A percentile compares a stretch with the other conserved stretches of the same genome.
phyloP scores from a whole-genome alignment of 2,888 invertebrate species.

The Spodoptera picta region DNA sequence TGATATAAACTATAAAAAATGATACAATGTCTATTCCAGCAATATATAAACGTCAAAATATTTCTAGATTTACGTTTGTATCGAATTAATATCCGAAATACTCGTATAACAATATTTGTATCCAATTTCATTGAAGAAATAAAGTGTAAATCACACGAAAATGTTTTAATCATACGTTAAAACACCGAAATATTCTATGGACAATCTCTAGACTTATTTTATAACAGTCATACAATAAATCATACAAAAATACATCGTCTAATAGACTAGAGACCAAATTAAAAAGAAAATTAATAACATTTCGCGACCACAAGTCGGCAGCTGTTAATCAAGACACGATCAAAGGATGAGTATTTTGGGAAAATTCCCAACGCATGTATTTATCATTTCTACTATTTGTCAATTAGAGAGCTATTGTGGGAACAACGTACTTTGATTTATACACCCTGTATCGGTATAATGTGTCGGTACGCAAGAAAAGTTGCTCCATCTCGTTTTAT shows the following conservation, averaged over 20 bases:
- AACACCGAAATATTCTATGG: slow-evolving; percentile 61
- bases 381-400: slow-evolving; percentile 88
- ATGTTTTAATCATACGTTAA: slow-evolving; percentile 58
- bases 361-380: slow-evolving; percentile 83
- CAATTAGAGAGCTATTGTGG: slow-evolving; percentile 87
- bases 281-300: slow-evolving; percentile 87
- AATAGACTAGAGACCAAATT: slow-evolving; percentile 78
- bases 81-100: slow-evolving; percentile 37
- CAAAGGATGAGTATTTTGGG: slow-evolving; percentile 85
- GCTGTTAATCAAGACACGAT: slow-evolving; percentile 86
- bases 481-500: slow-evolving; percentile 56
- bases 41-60: slow-evolving; percentile 41
- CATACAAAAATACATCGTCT: slow-evolving; percentile 73
- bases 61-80: slow-evolving; percentile 32
- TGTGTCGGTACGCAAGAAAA: slow-evolving; percentile 48
- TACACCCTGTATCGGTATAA: slow-evolving; percentile 70
- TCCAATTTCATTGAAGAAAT: slow-evolving; percentile 48
- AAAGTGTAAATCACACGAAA: slow-evolving; percentile 57
- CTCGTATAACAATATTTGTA: slow-evolving; percentile 28
- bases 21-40: slow-evolving; percentile 34
- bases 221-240: slow-evolving; percentile 68
- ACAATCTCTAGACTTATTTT: slow-evolving; percentile 63
- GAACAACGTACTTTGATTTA: slow-evolving; percentile 85
- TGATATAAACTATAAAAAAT: slow-evolving; percentile 20
- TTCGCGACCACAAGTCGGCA: slow-evolving; percentile 77